Evolutionary conservation across 1,140 invertebrate species (phyloP), one percentile per base, ranked within the genome.

Genomic region (Drosophila ambigua): DNA sequence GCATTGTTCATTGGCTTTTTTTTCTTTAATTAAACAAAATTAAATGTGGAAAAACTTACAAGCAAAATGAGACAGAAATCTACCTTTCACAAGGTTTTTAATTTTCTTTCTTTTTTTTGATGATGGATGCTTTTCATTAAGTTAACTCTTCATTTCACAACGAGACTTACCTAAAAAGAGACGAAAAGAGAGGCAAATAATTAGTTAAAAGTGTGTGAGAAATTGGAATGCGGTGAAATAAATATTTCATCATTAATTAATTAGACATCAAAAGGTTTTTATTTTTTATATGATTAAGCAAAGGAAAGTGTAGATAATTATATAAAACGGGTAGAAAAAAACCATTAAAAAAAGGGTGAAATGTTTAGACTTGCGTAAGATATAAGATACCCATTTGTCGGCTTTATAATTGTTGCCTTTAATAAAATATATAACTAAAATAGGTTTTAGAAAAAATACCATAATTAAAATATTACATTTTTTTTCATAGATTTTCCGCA

Each of bases 141-240:
- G 15, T 28, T 46, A 28, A 31, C n/a, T 24, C 26, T 51, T 61
- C 5, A 31, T 24, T 69, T 57, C 28, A 64, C 43, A 24, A 15
- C 16, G 49, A 5, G 45, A 84, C 81, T 84, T 84, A 84, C 81
- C 81, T 84, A 69, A 85, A 84, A 87, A 15, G 64, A 85, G 26
- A 84, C n/a, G 31, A 39, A 51, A 4, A 60, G 54, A 83, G 53
- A 64, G 43, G 59, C 4, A 59, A 58, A 65, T 62, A 59, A 71
- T 79, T 73, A 73, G 61, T 76, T 28, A 66, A 75, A 23, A 62
- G 20, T 52, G 45, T 58, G n/a, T 26, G 65, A 46, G 43, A 68
- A 68, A 68, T 68, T n/a, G 28, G 61, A 46, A 45, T 64, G 41
- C n/a, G 9, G 26, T 2, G 16, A 58, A 48, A 41, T 11, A 39